Conservation (phyloP, 2,888 invertebrate genomes). For the Patella caerulea region DNA sequence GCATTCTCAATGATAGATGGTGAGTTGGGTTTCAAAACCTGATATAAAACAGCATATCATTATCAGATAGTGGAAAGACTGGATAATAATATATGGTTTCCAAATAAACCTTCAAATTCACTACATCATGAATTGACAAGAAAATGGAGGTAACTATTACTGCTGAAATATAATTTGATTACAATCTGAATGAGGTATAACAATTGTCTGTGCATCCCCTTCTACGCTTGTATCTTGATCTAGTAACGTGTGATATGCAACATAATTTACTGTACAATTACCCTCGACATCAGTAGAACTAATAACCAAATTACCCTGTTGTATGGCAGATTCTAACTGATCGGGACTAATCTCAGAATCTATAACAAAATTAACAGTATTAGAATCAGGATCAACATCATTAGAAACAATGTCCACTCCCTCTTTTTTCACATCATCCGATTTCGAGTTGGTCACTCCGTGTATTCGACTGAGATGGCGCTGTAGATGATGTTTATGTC, state of each 20-base stretch:
- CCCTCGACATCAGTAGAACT: constrained; percentile 50
- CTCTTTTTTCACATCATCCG: constrained; percentile 16
- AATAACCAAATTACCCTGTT: constrained; percentile 53
- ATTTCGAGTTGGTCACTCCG: constrained; percentile 37
- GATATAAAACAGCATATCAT: too few relatives aligned
- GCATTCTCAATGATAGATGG: too few relatives aligned
- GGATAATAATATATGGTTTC: too few relatives aligned
- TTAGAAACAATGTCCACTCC: constrained; percentile 7
- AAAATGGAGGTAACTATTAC: too few relatives aligned
- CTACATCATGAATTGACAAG: too few relatives aligned
- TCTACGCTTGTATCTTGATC: constrained; percentile 28
- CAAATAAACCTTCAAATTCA: too few relatives aligned
- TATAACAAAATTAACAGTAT: constrained; percentile 47
- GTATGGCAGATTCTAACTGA: constrained; percentile 47
- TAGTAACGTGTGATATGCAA: constrained; percentile 47
- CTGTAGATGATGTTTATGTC: constrained; percentile 67
- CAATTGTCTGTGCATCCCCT: constrained; percentile 7
- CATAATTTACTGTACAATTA: constrained; percentile 49
- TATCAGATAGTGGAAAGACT: too few relatives aligned
- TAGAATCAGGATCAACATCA: constrained; percentile 18
- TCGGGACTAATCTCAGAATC: constrained; percentile 36
- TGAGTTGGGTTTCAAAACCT: too few relatives aligned
- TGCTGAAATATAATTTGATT: constrained; percentile 6
- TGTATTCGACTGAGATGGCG: constrained; percentile 63
- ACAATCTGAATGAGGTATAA: constrained; percentile 7